Conservation (phyloP, 2,888 invertebrate genomes). For the Resseliella maxima region DNA sequence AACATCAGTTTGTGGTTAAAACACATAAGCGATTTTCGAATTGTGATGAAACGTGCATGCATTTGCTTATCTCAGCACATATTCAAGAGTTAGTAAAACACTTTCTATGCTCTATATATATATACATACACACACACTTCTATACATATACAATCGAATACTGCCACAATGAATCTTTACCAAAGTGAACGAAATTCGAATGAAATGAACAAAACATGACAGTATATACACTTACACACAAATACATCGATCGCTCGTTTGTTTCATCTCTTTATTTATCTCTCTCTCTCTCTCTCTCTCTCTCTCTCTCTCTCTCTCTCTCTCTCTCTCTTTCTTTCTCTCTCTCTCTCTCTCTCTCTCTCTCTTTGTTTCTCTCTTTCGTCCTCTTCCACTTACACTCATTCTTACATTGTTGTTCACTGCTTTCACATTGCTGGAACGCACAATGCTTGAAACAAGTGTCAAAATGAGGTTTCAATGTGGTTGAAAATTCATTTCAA, state of each 20-base stretch:
- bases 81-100: not conserved
- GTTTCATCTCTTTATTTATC: too few relatives aligned
- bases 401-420: too few relatives aligned
- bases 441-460: slow-evolving; percentile 11
- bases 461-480: slow-evolving; percentile 22
- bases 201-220: slow-evolving; percentile 2
- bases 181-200: not conserved
- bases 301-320: too few relatives aligned
- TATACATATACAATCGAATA: not conserved
- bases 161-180: not conserved
- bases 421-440: not conserved
- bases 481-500: slow-evolving; percentile 10
- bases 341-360: too few relatives aligned
- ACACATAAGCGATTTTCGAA: not conserved
- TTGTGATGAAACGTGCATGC: not conserved
- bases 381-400: too few relatives aligned
- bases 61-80: slow-evolving; percentile 11
- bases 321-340: too few relatives aligned
- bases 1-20: slow-evolving; percentile 47
- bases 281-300: too few relatives aligned
- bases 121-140: not conserved
- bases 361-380: too few relatives aligned
- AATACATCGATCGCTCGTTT: too few relatives aligned
- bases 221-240: not conserved
- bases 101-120: not conserved